Conservation (phyloP, 2,888 invertebrate species). For the Dasysyrphus albostriatus region DNA sequence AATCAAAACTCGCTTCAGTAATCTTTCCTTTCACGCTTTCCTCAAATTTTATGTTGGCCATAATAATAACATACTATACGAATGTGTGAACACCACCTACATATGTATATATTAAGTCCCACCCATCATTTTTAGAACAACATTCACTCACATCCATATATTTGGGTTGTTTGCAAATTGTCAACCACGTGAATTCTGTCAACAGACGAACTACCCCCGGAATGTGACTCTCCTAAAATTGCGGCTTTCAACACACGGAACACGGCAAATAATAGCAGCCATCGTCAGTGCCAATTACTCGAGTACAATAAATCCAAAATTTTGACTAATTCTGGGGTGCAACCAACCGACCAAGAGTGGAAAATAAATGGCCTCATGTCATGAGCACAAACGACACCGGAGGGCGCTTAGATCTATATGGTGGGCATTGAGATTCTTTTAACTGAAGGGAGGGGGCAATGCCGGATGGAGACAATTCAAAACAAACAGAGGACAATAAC, state of each 20-base stretch:
- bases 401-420: slow-evolving; percentile 25
- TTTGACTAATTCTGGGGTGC: slow-evolving; percentile 67
- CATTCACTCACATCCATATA: slow-evolving; percentile 6
- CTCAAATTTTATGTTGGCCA: slow-evolving; percentile 18
- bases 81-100: slow-evolving; percentile 36
- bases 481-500: slow-evolving; percentile 33
- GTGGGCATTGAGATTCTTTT: slow-evolving; percentile 30
- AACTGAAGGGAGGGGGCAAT: slow-evolving; percentile 4
- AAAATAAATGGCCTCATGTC: slow-evolving; percentile 64
- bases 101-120: background rate
- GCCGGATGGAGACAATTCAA: slow-evolving; percentile 1
- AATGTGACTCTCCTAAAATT: slow-evolving; percentile 14
- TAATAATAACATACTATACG: slow-evolving; percentile 3
- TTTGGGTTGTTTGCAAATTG: slow-evolving; percentile 47
- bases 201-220: slow-evolving; percentile 11
- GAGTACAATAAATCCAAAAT: slow-evolving; percentile 59
- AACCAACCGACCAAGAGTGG: slow-evolving; percentile 54
- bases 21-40: slow-evolving; percentile 28
- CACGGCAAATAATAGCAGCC: slow-evolving; percentile 30
- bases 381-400: slow-evolving; percentile 21
- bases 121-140: slow-evolving; percentile 13
- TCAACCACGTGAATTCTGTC: slow-evolving; percentile 42
- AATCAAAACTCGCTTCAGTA: slow-evolving; percentile 41
- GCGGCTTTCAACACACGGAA: slow-evolving; percentile 43
- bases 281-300: slow-evolving; percentile 54